Base-by-base conservation (phyloP, 2,113 vertebrate species). In the Theristicus caerulescens region DNA sequence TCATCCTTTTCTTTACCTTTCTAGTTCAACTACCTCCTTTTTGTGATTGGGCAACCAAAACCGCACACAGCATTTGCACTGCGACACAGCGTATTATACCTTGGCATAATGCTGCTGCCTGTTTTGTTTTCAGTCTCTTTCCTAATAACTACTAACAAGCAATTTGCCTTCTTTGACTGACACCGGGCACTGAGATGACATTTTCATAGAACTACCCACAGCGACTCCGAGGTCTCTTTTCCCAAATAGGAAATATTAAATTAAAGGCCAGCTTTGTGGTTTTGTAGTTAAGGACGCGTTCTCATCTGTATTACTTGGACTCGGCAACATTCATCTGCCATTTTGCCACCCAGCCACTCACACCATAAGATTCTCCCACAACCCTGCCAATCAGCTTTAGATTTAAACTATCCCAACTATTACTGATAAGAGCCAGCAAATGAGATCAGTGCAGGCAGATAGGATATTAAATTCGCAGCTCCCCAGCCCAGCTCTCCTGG, bases 391-490 rank as follows among this genome's bases (percentile, higher is more conserved):
- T 9, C 55, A 17, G 24, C 32, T 40, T 73, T 16, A 19, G 14
- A 32, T 52, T 36, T 29, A 7, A 61, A 7, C 44, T 16, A 6
- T 7, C 38, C 42, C 49, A 13, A 1, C 38, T 14, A 4, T 26
- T 14, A 5, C 65, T 9, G 54, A 8, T 2, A 49, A 7, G 1
- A 0, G 22, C 27, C 62, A 32, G 34, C 51, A 51, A 20, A 32
- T 0, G 9, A 17, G 31, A 20, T 2, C 0, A 4, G n/a, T 8
- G 22, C 32, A 27, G 34, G 38, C 38, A 18, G 42, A 15, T 0
- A 1, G 36, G 57, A 9, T 21, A 47, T 10, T 29, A 18, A 40
- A 26, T 9, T 26, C 24, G 13, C 26, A 46, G 40, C 34, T 64
- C 46, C 62, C 25, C 26, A 6, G 10, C n/a, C 18, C 47, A 42